Conservation (phyloP, 37 sponge, comb jelly and placozoan genomes). For the Aplysina aerophoba region DNA sequence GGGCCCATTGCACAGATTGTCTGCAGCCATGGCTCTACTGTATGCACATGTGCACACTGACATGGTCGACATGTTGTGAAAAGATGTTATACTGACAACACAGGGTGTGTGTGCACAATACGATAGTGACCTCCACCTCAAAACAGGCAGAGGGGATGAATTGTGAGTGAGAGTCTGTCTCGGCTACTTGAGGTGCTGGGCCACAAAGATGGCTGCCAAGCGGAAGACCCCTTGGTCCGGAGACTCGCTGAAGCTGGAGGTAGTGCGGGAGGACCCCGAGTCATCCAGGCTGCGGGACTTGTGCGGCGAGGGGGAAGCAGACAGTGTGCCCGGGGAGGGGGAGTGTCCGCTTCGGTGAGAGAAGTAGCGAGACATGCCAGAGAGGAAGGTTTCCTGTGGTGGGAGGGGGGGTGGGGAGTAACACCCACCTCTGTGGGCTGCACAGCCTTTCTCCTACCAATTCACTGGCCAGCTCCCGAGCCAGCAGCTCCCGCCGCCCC, state of each 20-base stretch:
- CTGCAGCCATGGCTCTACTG: too few species aligned
- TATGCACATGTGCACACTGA: too few species aligned
- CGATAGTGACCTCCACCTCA: too few species aligned
- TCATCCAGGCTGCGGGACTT: background rate
- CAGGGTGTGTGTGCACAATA: too few species aligned
- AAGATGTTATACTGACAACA: too few species aligned
- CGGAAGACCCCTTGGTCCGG: slow-evolving; percentile 65
- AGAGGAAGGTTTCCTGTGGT: slow-evolving; percentile 53
- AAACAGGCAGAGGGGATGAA: too few species aligned
- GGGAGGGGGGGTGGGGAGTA: background rate
- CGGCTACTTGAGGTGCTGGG: slow-evolving; percentile 43
- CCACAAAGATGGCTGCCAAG: slow-evolving; percentile 52
- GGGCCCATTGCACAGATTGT: too few species aligned
- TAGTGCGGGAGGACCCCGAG: slow-evolving; percentile 17
- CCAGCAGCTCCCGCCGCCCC: slow-evolving; percentile 54
- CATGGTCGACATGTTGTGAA: too few species aligned
- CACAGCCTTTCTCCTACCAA: slow-evolving; percentile 49
- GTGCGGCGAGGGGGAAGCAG: slow-evolving; percentile 10
- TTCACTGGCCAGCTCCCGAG: slow-evolving; percentile 73
- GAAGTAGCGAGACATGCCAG: slow-evolving; percentile 39
- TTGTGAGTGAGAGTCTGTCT: too few species aligned
- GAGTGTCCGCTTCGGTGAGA: slow-evolving; percentile 55
- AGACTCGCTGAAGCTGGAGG: slow-evolving; percentile 47
- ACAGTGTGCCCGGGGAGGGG: slow-evolving; percentile 31
- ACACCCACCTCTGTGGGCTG: too few species aligned